Evolutionary conservation across 2,797 vertebrate genomes (phyloP), one percentile per base, ranked within the genome.

Genomic region (Avahi laniger): DNA sequence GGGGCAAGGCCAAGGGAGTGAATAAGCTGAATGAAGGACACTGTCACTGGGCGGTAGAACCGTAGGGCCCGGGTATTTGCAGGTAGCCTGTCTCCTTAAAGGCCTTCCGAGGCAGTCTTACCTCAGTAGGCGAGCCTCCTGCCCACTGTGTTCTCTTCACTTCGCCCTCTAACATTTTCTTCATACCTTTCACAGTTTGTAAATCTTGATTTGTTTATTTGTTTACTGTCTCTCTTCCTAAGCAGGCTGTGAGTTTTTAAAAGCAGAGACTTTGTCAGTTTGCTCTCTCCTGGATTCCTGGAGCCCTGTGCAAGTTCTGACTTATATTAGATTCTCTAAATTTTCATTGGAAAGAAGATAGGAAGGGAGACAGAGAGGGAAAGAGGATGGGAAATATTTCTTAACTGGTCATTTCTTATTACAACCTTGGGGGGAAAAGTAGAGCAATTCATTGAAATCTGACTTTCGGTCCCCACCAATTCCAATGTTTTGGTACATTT

Each of bases 301-400:
- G 33, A 5, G 3, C 20, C 38, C 48, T 57, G 0, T 35, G 5
- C 15, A 50, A 5, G 50, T 92, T 79, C 85, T 59, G 26, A 22
- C 24, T 41, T 57, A 28, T 67, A 28, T 78, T 80, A 48, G 63
- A 43, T 70, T 89, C 52, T 90, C 46, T 67, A 18, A 48, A 73
- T 89, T 82, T 70, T 94, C 14, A 26, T 59, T 78, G 63, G 65
- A 85, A 86, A 67, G 50, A 93, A 91, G 17, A 89, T 24, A 65
- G 52, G 59, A 61, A 73, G 43, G n/a, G 22, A 43, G 20, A 38
- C 52, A 61, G 28, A 38, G 30, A 70, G 3, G 41, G 35, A 81
- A 72, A 10, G 75, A 81, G 18, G 67, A 20, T 59, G 28, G 59
- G 48, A 72, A 95, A 43, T 89, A 26, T 41, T 63, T 50, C 69